A percentile compares a stretch with the other conserved stretches of the same genome.
Evolutionary conservation across 2,888 invertebrate species (phyloP).

Genomic region (Seira ritae): DNA sequence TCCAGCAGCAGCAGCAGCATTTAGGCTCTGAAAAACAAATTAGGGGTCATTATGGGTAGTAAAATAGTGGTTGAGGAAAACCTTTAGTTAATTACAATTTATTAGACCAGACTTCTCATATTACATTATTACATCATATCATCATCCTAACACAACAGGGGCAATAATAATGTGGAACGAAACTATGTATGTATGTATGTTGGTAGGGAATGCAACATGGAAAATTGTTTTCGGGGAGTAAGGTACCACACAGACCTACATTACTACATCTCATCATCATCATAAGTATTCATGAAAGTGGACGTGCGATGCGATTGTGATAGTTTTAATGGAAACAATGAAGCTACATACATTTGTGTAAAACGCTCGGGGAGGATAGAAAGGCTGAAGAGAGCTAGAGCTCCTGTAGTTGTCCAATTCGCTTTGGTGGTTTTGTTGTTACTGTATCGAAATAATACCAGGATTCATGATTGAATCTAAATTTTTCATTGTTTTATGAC

Average conservation of each 20-base stretch:
- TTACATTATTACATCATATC: slow-evolving; percentile 51
- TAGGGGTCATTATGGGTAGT: slow-evolving; percentile 71
- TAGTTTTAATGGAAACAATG: no score
- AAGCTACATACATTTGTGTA: no score
- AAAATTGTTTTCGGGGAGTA: neutral
- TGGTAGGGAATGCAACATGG: neutral
- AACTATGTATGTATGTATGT: neutral
- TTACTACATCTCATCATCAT: no score
- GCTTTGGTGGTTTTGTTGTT: neutral
- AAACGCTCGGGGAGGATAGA: no score
- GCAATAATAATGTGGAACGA: neutral
- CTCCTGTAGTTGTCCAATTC: neutral
- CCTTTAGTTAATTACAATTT: slow-evolving; percentile 71
- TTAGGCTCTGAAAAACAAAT: slow-evolving; percentile 52
- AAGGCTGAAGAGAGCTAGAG: no score
- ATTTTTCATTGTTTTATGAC: slow-evolving; percentile 13
- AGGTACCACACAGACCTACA: neutral
- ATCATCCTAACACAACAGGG: slow-evolving; percentile 35
- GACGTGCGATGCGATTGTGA: no score
- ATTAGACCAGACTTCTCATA: slow-evolving; percentile 67
- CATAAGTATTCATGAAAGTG: no score
- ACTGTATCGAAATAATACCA: no score
- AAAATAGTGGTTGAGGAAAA: slow-evolving; percentile 68
- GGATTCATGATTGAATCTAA: neutral
- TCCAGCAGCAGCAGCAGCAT: neutral